phyloP scores from a whole-genome alignment of 2,888 invertebrate species.

The Geophilus truncorum region DNA sequence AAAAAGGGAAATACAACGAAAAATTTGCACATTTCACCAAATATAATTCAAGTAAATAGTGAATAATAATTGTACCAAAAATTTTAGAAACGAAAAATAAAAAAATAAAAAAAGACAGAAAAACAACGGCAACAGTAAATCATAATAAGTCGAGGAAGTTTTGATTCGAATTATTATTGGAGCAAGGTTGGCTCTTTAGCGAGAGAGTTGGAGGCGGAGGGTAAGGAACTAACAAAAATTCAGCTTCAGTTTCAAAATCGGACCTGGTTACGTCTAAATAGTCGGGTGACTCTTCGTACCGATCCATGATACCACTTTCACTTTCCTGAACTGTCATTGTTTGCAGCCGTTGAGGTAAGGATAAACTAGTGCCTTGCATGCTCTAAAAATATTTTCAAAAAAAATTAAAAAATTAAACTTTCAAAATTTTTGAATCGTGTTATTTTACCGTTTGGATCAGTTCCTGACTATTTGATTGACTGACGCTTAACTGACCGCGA shows the following conservation, averaged over 20 bases:
- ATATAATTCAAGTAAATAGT: too few relatives aligned
- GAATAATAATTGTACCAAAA: too few relatives aligned
- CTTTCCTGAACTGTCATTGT: constrained; percentile 45
- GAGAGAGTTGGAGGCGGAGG: too few relatives aligned
- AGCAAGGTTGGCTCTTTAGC: too few relatives aligned
- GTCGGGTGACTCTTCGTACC: constrained; percentile 53
- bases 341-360: constrained; percentile 50
- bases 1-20: too few relatives aligned
- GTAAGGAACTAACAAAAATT: too few relatives aligned
- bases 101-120: background rate
- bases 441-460: constrained; percentile 38
- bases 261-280: constrained; percentile 54
- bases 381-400: constrained; percentile 33
- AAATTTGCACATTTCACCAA: too few relatives aligned
- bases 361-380: constrained; percentile 39
- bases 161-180: too few relatives aligned
- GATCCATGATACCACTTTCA: constrained; percentile 37
- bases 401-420: background rate
- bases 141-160: too few relatives aligned
- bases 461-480: constrained; percentile 56
- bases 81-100: too few relatives aligned
- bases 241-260: background rate
- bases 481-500: constrained; percentile 52
- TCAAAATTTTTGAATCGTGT: background rate
- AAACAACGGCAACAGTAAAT: too few relatives aligned